Evolutionary conservation across 2,888 invertebrate species (phyloP), one percentile per base, ranked within the genome.

Genomic region (Drosophila subquinaria): DNA sequence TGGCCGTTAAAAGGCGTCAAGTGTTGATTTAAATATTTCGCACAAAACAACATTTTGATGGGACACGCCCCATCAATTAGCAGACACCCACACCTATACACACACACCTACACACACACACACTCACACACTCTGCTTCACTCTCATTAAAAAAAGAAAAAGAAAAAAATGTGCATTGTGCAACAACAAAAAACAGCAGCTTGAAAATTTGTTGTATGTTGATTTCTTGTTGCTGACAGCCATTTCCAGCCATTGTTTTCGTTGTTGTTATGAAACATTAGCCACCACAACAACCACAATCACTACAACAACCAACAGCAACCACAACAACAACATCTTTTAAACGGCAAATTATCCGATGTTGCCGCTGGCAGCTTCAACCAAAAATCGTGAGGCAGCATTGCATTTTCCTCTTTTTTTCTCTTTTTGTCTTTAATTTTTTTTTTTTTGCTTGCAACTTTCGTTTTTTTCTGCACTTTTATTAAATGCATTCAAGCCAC

Each of bases 181-280:
- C 52, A 36, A 53, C 36, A 30, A n/a, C 27, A 27, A 27, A 27
- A 61, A 61, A 35, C 57, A 57, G 65, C 73, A 83, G 60, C 60
- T 66, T 60, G 69, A 74, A 73, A 69, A 60, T 68, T 59, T 59
- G 65, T 67, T 75, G 55, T 30, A 57, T 68, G 69, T 61, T 70
- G 75, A 52, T 62, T 69, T 66, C 48, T 52, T 73, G 80, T 75
- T 64, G 79, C 45, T 60, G 78, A 73, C 85, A 90, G 89, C 69
- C 75, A 89, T 89, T 87, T 87, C 78, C 82, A 88, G 86, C 88
- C 86, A 89, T 90, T 90, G 85, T 85, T 80, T 80, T 73, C 67
- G 56, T 79, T 89, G 83, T 86, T 86, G 89, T 90, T 90, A 90
- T 90, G 84, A 90, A 84, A 84, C 89, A 77, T 72, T 81, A 90